phyloP scores from a whole-genome alignment of 2,797 vertebrate genomes.

The Semaprochilodus insignis region DNA sequence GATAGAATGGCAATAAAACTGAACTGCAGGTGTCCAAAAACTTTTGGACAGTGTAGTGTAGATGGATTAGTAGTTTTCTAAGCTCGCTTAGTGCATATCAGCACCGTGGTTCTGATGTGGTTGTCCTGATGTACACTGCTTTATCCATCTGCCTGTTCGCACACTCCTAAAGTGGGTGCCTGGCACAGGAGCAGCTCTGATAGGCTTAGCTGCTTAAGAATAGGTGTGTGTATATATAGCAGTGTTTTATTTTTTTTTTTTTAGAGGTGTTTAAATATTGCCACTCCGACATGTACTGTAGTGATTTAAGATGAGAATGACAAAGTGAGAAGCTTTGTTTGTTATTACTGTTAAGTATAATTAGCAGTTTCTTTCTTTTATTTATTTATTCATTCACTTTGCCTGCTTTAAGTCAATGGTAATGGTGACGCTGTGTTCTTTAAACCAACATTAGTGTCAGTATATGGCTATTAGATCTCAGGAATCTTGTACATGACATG shows the following conservation, averaged over 20 bases:
- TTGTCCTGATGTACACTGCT: background rate
- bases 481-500: no score
- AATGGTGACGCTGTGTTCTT: no score
- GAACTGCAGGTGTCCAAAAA: no score
- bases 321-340: background rate
- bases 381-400: no score
- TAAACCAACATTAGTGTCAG: no score
- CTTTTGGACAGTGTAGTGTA: no score
- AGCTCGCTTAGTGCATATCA: background rate
- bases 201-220: background rate
- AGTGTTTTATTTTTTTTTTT: background rate
- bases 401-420: no score
- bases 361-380: no score
- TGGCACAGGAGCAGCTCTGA: background rate
- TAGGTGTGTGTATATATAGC: background rate
- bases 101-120: background rate
- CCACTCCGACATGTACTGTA: background rate
- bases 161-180: background rate
- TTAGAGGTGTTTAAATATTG: constrained; percentile 2
- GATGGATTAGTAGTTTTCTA: background rate
- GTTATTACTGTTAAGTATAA: background rate
- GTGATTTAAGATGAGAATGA: background rate
- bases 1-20: no score
- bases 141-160: background rate
- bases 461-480: no score